Base-by-base conservation (phyloP, 2,797 vertebrate genomes). In the Sarcoramphus papa region DNA sequence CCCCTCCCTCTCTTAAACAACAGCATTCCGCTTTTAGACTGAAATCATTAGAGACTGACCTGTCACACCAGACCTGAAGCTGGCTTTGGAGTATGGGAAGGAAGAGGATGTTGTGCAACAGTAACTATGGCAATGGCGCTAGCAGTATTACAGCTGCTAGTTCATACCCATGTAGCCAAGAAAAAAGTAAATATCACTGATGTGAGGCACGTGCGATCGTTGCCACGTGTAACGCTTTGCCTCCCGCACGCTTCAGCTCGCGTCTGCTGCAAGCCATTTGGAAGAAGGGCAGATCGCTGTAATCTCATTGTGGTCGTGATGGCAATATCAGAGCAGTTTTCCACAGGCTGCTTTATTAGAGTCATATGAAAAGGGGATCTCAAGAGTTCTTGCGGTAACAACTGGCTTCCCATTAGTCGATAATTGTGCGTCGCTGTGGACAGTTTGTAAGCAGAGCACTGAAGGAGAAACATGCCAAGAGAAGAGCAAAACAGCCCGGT, bases 201-300 rank as follows among this genome's bases (percentile, higher is more conserved):
- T 19, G 25, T 3, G 37, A 68, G 60, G n/a, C 54, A 78, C 4
- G 0, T 10, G 19, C 62, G 54, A 16, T 33, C 2, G 0, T 47
- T 62, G 60, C 60, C 43, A 63, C 2, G 1, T 56, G 48, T 45
- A 28, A 18, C 2, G 0, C 47, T 70, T 70, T 9, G 25, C 76
- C 35, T 73, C 33, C 48, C 0, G 2, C 53, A 19, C 21, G 1
- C 54, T 56, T 57, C 12, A 6, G 6, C 37, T 51, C 1, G 0
- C 0, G 0, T 35, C 54, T 40, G 17, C 78, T 20, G 35, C 12
- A 2, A 54, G 30, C 47, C 14, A 0, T 43, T 72, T 56, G 37
- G 67, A 78, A 87, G 43, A 72, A 22, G 33, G 53, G 43, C 62
- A 30, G 67, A 40, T 22, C 3, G 0, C 48, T 51, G 6, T 77